Evolutionary conservation across 2,797 vertebrate species (phyloP), one percentile per base, ranked within the genome.

Genomic region (Pachyuromys duprasi): DNA sequence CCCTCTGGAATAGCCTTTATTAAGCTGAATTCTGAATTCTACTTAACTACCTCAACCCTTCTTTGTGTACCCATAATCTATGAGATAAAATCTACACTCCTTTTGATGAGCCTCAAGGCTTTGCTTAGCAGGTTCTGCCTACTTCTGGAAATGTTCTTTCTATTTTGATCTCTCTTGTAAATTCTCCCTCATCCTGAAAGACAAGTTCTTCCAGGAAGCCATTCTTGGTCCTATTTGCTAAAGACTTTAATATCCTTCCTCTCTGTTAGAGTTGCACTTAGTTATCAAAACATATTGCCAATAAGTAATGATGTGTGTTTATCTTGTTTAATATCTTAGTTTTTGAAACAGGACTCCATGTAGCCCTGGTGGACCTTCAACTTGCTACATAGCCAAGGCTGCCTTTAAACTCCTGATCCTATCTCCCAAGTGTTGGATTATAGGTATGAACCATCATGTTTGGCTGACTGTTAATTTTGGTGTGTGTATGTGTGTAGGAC

Each of bases 101-200:
- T 55, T 62, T 33, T 74, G 79, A 63, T 84, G 36, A 49, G 39
- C 62, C 80, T 6, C 17, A 14, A 8, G 57, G 65, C 18, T 53
- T 24, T 87, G 42, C 67, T 76, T 72, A 33, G 14, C 79, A 13
- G 22, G 4, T 62, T 91, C 63, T 94, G 26, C 65, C 53, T 28
- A 17, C 36, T 14, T 57, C 53, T 83, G 22, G 53, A 49, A 70
- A 31, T 84, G 79, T 76, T 86, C 26, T 55, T 63, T 42, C n/a
- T 87, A 0, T 74, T n/a, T 22, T 86, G 22, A 22, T 60, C 22
- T 86, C 8, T 90, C 28, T 79, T 7, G 3, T 91, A 88, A 92
- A 91, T 95, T 91, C 18, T 33, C 87, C 14, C 67, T 94, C 8
- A 90, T 82, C 36, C 31, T 86, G 74, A 76, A 83, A 89, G 74